These are phyloP conservation scores for Lepidocyrtinus sp. DNA, from an alignment of 2,888 invertebrate genomes.

Conservation along the genomic window DNA sequence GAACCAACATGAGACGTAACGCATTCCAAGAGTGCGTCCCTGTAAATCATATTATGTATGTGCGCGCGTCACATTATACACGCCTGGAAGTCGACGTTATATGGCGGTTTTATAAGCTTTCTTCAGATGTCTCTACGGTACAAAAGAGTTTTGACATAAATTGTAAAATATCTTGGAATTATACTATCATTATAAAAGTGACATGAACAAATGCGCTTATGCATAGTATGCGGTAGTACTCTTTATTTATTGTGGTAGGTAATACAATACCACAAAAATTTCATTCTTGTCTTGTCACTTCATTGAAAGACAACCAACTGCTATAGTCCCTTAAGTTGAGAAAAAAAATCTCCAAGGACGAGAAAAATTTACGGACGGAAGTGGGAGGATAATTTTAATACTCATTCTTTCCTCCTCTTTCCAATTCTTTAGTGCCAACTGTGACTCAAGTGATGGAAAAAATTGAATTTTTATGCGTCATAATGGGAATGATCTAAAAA, in stretches of 20 bases:
- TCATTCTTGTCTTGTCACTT: background rate
- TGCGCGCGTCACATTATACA: background rate
- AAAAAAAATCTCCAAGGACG: background rate
- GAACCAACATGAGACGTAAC: no score
- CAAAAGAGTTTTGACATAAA: no score
- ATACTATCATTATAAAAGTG: slow-evolving; percentile 27
- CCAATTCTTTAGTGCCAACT: background rate
- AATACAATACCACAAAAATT: background rate
- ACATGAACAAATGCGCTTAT: slow-evolving; percentile 45
- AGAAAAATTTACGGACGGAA: background rate
- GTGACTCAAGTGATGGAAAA: background rate
- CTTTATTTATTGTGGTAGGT: background rate
- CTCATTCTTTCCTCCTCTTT: background rate
- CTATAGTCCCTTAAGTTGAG: background rate
- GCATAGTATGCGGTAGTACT: slow-evolving; percentile 38
- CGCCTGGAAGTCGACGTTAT: background rate
- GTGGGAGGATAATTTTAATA: background rate
- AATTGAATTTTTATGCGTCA: background rate
- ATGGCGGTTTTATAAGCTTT: background rate
- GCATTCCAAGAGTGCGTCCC: background rate
- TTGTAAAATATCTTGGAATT: background rate
- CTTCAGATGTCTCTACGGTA: no score
- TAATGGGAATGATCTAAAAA: background rate
- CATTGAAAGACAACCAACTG: no score
- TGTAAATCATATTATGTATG: background rate